These are phyloP conservation scores for Chaetodon trifasciatus DNA, from an alignment of 2,797 vertebrate species.

Conservation along the genomic window DNA sequence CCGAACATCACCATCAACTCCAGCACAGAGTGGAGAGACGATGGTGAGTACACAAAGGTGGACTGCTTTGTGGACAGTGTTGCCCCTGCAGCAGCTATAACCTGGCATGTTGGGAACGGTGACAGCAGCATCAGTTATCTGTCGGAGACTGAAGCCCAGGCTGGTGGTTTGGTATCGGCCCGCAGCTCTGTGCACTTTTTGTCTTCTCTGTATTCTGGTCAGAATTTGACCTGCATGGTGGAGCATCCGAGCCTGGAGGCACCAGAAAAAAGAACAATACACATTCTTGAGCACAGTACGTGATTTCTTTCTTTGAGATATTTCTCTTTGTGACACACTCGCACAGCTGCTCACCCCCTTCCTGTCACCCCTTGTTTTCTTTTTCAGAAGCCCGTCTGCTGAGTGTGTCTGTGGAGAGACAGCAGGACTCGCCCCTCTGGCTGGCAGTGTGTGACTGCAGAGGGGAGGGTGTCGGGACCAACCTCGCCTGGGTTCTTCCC, in stretches of 20 bases:
- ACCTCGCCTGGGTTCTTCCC: constrained; percentile 81
- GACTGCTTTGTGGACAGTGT: constrained; percentile 74
- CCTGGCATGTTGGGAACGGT: constrained; percentile 67
- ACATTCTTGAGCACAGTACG: constrained; percentile 72
- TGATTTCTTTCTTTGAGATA: constrained; percentile 34
- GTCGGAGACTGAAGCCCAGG: constrained; percentile 40
- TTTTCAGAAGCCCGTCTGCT: constrained; percentile 67
- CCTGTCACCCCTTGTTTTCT: constrained; percentile 45
- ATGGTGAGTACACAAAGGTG: constrained; percentile 58
- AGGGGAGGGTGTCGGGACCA: constrained; percentile 47
- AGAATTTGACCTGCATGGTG: constrained; percentile 78
- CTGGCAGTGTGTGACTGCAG: constrained; percentile 78
- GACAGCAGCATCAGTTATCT: constrained; percentile 29
- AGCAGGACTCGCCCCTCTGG: constrained; percentile 66
- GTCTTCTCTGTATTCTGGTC: constrained; percentile 73
- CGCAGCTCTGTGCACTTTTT: constrained; percentile 66
- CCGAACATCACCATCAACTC: constrained; percentile 71
- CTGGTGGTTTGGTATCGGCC: constrained; percentile 45
- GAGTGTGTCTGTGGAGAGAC: constrained; percentile 64
- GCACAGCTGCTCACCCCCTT: constrained; percentile 37
- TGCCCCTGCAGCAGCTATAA: constrained; percentile 65
- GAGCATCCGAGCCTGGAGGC: constrained; percentile 68
- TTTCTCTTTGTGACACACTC: constrained; percentile 38
- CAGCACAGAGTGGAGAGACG: constrained; percentile 65
- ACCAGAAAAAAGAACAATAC: constrained; percentile 65